These are phyloP conservation scores for Potorous gilbertii DNA, from an alignment of 2,797 vertebrate species.

Conservation along the genomic window DNA sequence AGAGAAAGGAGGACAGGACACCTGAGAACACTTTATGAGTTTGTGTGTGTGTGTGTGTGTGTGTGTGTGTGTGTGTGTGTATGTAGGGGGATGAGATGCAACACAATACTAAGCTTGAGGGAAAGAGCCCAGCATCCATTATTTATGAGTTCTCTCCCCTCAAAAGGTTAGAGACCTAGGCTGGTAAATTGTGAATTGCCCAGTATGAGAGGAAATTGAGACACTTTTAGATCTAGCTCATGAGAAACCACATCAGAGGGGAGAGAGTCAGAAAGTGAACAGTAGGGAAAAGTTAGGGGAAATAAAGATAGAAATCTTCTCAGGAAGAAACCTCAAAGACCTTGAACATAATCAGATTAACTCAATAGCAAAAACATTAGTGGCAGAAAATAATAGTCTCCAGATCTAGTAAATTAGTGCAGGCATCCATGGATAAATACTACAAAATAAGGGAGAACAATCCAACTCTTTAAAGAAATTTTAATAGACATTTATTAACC, in stretches of 20 bases:
- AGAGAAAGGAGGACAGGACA: not conserved
- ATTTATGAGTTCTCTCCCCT: not conserved
- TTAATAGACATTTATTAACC: not conserved
- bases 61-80: no score
- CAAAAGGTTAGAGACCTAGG: not conserved
- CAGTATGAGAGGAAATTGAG: not conserved
- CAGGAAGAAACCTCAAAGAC: not conserved
- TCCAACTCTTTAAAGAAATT: not conserved
- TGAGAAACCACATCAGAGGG: not conserved
- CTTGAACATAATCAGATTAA: not conserved
- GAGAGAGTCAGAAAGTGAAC: not conserved
- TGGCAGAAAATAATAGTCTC: not conserved
- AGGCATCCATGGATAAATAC: not conserved
- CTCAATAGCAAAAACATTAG: not conserved
- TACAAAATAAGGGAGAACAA: not conserved
- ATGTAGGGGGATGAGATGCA: not conserved
- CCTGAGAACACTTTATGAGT: not conserved
- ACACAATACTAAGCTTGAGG: not conserved
- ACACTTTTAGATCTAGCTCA: not conserved
- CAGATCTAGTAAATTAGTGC: not conserved
- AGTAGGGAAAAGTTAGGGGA: not conserved
- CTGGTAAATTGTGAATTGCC: not conserved
- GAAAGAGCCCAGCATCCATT: not conserved
- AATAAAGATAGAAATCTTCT: not conserved
- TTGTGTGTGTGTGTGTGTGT: no score